Conservation (phyloP, 2,797 vertebrate species). For the Brachyrhaphis roseni region DNA sequence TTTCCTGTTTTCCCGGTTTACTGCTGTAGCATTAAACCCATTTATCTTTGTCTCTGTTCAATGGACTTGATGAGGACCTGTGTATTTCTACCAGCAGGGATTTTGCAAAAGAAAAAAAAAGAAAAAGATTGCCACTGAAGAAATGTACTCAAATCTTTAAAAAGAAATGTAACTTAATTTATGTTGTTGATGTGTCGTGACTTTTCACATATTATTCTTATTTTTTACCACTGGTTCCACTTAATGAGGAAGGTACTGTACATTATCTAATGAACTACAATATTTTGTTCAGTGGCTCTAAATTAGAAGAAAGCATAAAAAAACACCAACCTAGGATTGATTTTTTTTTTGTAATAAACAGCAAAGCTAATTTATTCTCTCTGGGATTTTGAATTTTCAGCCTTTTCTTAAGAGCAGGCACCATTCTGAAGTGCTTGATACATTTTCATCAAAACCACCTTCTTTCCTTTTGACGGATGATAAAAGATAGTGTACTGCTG, state of each 20-base stretch:
- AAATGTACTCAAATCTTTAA: too few species aligned
- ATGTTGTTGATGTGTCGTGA: not conserved
- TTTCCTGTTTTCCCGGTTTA: too few species aligned
- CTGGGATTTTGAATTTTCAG: not conserved
- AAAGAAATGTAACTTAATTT: not conserved
- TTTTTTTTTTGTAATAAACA: not conserved
- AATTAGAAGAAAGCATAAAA: not conserved
- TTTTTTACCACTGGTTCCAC: not conserved
- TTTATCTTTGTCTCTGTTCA: too few species aligned
- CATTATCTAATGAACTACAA: not conserved
- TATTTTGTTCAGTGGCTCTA: not conserved
- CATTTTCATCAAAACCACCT: conserved; percentile 16
- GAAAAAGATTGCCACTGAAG: too few species aligned
- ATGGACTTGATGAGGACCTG: too few species aligned
- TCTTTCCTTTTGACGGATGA: conserved; percentile 53
- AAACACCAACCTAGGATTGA: not conserved
- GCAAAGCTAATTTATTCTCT: not conserved
- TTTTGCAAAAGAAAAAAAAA: too few species aligned
- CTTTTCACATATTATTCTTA: not conserved
- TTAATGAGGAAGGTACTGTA: not conserved
- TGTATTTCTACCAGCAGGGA: too few species aligned
- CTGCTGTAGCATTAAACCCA: too few species aligned
- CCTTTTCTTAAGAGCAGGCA: conserved; percentile 14
- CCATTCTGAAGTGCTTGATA: conserved; percentile 20
- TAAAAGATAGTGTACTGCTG: conserved; percentile 52